Evolutionary conservation across 2,113 vertebrate genomes (phyloP), one percentile per base, ranked within the genome.

Genomic region (Mobula hypostoma): DNA sequence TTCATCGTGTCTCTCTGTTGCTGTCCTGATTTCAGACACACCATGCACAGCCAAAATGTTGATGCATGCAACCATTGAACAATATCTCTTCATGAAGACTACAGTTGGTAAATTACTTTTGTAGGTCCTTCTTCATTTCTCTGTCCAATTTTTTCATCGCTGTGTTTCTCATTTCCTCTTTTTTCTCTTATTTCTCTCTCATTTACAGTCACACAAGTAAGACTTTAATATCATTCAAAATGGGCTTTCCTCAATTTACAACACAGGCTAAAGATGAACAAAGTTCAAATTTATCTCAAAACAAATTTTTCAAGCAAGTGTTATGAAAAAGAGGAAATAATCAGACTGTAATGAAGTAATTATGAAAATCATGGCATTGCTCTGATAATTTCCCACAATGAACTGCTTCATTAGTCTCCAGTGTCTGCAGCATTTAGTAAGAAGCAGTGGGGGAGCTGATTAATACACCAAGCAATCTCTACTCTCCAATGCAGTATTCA

Each of bases 301-400:
- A 61, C 61, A 66, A 66, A 66, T 90, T 90, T 27, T 90, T 66
- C 85, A 90, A 90, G 61, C 61, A 14, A 66, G 14, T 90, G 32
- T 90, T 68, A n/a, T 90, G 32, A 90, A 90, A 66, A 61, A n/a
- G 85, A 68, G 61, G 85, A 90, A 90, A 66, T 90, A 90, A 90
- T 90, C 85, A 90, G 85, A 90, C n/a, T 90, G 85, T 36, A 90
- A 90, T 90, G 85, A 90, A 66, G 85, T 90, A 90, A 90, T 90
- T 90, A 90, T 90, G 58, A 90, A 90, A 90, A 90, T 90, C 85
- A n/a, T 90, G 85, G 61, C 85, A 90, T 66, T 32, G 85, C 85
- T 90, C 85, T 90, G 85, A 66, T 90, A 90, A 90, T 90, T 90
- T 66, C 85, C 85, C 85, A 90, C 61, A 90, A 90, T 90, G 85